Conservation (phyloP, 2,888 invertebrate species). For the Agonopterix heracliana region DNA sequence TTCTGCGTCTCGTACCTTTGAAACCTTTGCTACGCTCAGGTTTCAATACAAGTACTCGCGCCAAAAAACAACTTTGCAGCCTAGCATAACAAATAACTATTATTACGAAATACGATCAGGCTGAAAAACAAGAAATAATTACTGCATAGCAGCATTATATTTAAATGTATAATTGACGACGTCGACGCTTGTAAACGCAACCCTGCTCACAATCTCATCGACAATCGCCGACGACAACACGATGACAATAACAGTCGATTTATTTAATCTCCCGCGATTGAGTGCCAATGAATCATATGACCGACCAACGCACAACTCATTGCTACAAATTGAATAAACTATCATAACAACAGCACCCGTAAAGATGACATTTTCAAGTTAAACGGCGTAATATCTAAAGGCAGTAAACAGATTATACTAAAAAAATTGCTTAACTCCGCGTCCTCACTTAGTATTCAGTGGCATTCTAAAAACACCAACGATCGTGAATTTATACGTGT, state of each 20-base stretch:
- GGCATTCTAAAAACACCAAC: slow-evolving; percentile 34
- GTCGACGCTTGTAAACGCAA: too few relatives aligned
- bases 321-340: slow-evolving; percentile 53
- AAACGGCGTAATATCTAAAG: slow-evolving; percentile 22
- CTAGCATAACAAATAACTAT: too few relatives aligned
- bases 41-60: too few relatives aligned
- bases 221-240: slow-evolving; percentile 15
- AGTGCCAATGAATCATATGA: slow-evolving; percentile 47
- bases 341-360: slow-evolving; percentile 25
- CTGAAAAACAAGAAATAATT: too few relatives aligned
- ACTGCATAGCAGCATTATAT: too few relatives aligned
- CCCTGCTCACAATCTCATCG: too few relatives aligned
- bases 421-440: slow-evolving; percentile 29
- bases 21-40: too few relatives aligned
- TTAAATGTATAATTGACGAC: too few relatives aligned
- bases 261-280: slow-evolving; percentile 51
- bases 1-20: too few relatives aligned
- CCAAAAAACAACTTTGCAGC: too few relatives aligned
- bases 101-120: too few relatives aligned
- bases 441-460: slow-evolving; percentile 44
- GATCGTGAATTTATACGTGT: slow-evolving; percentile 23
- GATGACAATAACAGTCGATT: slow-evolving; percentile 41
- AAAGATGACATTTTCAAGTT: slow-evolving; percentile 37
- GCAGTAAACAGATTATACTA: slow-evolving; percentile 20
- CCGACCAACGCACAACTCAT: slow-evolving; percentile 32